phyloP scores from a whole-genome alignment of 2,797 vertebrate species.

The Lacerta agilis region DNA sequence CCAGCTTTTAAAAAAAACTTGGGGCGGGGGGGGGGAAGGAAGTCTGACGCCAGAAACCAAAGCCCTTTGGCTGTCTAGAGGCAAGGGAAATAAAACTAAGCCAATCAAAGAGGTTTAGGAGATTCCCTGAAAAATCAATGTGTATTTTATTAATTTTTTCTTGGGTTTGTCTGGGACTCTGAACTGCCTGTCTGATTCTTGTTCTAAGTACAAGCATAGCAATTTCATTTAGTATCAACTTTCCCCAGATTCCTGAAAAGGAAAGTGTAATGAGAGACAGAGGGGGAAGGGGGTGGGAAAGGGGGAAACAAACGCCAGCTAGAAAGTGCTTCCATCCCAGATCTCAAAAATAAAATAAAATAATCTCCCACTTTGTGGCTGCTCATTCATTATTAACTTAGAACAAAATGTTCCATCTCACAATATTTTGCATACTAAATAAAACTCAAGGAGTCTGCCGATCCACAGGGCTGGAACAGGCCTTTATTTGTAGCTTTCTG shows the following conservation, averaged over 20 bases:
- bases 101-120: constrained; percentile 57
- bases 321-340: constrained; percentile 58
- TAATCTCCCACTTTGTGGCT: constrained; percentile 41
- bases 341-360: constrained; percentile 40
- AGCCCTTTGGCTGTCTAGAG: background rate
- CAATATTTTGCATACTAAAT: constrained; percentile 30
- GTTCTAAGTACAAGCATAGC: constrained; percentile 57
- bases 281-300: constrained; percentile 4
- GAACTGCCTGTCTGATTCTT: constrained; percentile 39
- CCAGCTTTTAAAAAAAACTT: background rate
- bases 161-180: constrained; percentile 49
- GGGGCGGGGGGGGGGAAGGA: background rate
- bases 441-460: constrained; percentile 6
- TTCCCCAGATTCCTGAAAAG: constrained; percentile 52
- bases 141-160: constrained; percentile 63
- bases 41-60: background rate
- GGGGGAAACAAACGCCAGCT: constrained; percentile 39
- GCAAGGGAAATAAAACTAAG: constrained; percentile 15
- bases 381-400: constrained; percentile 52
- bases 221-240: constrained; percentile 67
- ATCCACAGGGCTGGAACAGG: constrained; percentile 3
- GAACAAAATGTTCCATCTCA: constrained; percentile 28
- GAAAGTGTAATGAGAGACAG: constrained; percentile 44
- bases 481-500: constrained; percentile 25
- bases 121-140: constrained; percentile 56